Evolutionary conservation across 2,113 vertebrate genomes (phyloP), one percentile per base, ranked within the genome.

Genomic region (Petrocephalus microphthalmus): DNA sequence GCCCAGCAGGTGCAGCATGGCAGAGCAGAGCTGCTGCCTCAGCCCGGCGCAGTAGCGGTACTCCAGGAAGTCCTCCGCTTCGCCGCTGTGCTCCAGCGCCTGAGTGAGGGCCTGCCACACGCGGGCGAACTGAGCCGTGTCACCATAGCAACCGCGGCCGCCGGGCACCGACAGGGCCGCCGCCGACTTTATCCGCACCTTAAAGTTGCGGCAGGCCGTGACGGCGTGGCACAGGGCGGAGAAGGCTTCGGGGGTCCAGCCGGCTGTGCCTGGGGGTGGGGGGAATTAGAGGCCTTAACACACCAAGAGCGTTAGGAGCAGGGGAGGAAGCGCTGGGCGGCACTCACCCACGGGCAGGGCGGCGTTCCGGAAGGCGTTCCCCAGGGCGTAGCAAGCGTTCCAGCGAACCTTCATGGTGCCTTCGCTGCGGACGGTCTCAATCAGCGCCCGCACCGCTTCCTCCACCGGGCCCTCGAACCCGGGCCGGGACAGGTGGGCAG

Each of bases 361-460:
- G 0, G 96, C 92, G 90, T 99, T 99, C 93, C 96, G 96, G 93
- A 99, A 99, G 0, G 98, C 97, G 22, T 99, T 99, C 7, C 98
- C 98, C 67, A 99, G 91, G 0, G 98, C 98, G 0, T 98, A 99
- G 22, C 98, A 99, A 3, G 98, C 98, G 20, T 99, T 99, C 98
- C 98, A 99, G 60, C 98, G 94, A 88, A 99, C 98, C 91, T 99
- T 99, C 98, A 99, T 99, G 0, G 96, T 97, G 90, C 97, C 96
- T 22, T 99, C 98, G 0, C 95, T 96, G 81, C 94, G 93, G 51
- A 99, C 95, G 0, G 97, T 96, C 42, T 96, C 95, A 22, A 98
- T 95, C 4, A 99, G 95, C 54, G 97, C 96, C 89, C 95, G 95
- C 47, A 99, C 93, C 0, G 97, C 94, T 1, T 97, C 97, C 88